These are phyloP conservation scores for Neosilurus mollespiculum DNA, from an alignment of 2,797 vertebrate genomes.

Conservation along the genomic window DNA sequence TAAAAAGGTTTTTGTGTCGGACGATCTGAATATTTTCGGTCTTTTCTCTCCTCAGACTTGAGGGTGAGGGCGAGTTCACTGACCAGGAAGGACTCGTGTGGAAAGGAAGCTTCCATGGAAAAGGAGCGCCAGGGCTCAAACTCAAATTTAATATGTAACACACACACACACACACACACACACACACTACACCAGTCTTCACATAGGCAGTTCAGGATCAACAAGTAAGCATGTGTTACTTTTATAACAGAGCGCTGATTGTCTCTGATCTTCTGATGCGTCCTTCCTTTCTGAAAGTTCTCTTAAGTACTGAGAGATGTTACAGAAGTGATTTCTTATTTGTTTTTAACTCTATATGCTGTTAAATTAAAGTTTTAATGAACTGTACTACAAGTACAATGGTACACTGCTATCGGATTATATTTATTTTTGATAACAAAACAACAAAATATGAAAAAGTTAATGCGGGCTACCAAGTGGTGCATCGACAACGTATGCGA, in stretches of 20 bases:
- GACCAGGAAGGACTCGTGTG: slow-evolving; percentile 74
- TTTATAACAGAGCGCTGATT: slow-evolving; percentile 8
- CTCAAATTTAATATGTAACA: slow-evolving; percentile 72
- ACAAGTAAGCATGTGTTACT: slow-evolving; percentile 17
- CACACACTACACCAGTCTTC: background rate
- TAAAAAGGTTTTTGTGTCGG: background rate
- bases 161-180: background rate
- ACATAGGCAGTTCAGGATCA: background rate
- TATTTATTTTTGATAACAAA: background rate
- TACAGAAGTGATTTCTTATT: background rate
- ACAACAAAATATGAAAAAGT: background rate
- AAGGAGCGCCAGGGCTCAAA: slow-evolving; percentile 76
- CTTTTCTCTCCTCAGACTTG: slow-evolving; percentile 65
- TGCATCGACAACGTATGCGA: no score
- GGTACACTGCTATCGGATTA: background rate
- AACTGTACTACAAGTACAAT: background rate
- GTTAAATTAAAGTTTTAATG: background rate
- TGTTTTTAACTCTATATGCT: background rate
- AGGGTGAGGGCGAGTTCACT: slow-evolving; percentile 78
- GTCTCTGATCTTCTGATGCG: background rate
- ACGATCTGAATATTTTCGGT: background rate
- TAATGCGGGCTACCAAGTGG: background rate
- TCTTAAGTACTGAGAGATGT: background rate
- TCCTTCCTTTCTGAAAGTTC: background rate
- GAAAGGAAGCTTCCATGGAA: slow-evolving; percentile 78